phyloP scores from a whole-genome alignment of 2,113 vertebrate species.

The Callaeas wilsoni region DNA sequence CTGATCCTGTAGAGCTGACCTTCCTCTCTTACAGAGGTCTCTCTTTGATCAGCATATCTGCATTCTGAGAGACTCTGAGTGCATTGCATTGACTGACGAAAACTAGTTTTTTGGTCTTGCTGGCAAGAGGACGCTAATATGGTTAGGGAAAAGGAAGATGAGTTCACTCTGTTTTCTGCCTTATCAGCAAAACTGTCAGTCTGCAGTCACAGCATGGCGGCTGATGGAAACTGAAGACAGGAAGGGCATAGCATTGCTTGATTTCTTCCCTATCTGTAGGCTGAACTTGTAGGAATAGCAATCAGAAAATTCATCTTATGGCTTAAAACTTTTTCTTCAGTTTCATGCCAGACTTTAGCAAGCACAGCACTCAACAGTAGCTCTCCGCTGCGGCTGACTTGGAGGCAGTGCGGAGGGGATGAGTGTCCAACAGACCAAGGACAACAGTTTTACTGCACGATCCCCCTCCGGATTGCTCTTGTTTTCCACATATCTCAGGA shows the following conservation, averaged over 20 bases:
- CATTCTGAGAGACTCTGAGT: background rate
- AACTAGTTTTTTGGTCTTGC: background rate
- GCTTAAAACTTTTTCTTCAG: background rate
- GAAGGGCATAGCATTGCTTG: background rate
- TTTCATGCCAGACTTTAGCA: background rate
- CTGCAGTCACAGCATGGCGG: background rate
- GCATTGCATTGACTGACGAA: background rate
- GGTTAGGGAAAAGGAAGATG: background rate
- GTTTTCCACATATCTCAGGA: background rate
- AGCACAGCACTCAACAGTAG: fast-evolving
- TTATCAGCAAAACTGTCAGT: background rate
- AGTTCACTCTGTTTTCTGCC: background rate
- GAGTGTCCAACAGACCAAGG: background rate
- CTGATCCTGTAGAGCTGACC: background rate
- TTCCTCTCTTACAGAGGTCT: background rate
- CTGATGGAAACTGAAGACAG: background rate
- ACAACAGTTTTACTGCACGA: background rate
- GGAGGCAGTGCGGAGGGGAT: background rate
- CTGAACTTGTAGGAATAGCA: background rate
- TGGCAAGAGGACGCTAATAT: background rate
- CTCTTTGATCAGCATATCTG: background rate
- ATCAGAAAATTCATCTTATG: background rate
- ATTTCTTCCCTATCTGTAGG: background rate
- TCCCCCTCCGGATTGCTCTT: background rate
- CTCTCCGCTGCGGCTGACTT: background rate